Conservation (phyloP, 2,797 vertebrate species). For the Aplochiton taeniatus region DNA sequence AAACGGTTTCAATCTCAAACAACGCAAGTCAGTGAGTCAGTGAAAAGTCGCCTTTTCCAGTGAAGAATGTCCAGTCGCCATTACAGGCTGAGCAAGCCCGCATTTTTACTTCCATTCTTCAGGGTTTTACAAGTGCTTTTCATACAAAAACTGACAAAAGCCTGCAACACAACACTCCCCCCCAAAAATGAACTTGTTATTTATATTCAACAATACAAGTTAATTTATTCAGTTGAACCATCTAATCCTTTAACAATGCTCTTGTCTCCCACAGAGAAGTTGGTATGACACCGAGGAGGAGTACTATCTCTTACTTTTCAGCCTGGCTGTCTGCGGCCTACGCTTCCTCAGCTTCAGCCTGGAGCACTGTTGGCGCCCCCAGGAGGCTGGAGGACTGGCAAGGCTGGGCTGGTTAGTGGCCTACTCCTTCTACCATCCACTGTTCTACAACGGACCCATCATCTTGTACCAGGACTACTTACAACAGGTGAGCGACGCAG, state of each 20-base stretch:
- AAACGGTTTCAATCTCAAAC: too few species aligned
- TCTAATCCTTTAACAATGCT: not conserved
- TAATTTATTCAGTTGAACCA: too few species aligned
- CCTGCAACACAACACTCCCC: too few species aligned
- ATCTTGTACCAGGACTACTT: slow-evolving; percentile 85
- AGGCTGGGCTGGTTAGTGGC: slow-evolving; percentile 85
- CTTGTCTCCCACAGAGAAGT: slow-evolving; percentile 71
- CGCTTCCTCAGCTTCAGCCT: slow-evolving; percentile 93
- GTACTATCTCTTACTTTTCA: slow-evolving; percentile 91
- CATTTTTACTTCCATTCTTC: too few species aligned
- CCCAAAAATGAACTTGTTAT: too few species aligned
- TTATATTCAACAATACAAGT: too few species aligned
- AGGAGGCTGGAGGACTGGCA: slow-evolving; percentile 35
- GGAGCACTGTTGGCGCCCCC: slow-evolving; percentile 82
- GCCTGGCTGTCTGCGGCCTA: slow-evolving; percentile 87
- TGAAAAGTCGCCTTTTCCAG: too few species aligned
- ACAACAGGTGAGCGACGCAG: slow-evolving; percentile 77
- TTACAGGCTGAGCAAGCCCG: too few species aligned
- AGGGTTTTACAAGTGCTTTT: too few species aligned
- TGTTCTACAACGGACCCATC: slow-evolving; percentile 94
- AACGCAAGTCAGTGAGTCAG: too few species aligned
- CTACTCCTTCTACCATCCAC: slow-evolving; percentile 93
- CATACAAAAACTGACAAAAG: too few species aligned
- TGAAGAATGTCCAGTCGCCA: too few species aligned
- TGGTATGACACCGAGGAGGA: slow-evolving; percentile 90